Conservation (phyloP, 2,797 vertebrate species). For the Craterocephalus amniculus region DNA sequence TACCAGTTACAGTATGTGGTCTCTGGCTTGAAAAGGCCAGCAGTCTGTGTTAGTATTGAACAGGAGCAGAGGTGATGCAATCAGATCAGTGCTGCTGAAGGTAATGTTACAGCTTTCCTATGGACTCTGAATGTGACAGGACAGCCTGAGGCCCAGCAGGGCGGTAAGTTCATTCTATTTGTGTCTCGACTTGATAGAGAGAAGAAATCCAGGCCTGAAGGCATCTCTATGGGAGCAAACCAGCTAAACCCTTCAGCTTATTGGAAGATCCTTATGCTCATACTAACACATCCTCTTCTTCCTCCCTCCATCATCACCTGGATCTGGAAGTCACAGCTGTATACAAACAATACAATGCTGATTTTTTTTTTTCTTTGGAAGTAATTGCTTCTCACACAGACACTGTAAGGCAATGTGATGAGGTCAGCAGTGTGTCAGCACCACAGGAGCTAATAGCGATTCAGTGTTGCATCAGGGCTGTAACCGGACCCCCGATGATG, state of each 20-base stretch:
- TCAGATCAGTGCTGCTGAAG: constrained; percentile 6
- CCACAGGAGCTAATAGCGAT: neutral
- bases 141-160: constrained; percentile 15
- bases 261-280: constrained; percentile 4
- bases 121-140: constrained; percentile 6
- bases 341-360: neutral
- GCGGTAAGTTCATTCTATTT: constrained; percentile 31
- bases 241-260: constrained; percentile 26
- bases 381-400: neutral
- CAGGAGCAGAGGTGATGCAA: neutral
- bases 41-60: neutral
- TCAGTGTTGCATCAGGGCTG: neutral
- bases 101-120: neutral
- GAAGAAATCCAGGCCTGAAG: constrained; percentile 48
- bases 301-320: constrained; percentile 7
- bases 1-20: neutral
- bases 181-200: constrained; percentile 20
- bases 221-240: constrained; percentile 32
- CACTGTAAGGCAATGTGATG: neutral
- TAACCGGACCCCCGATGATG: too few species aligned
- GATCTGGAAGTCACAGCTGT: constrained; percentile 14
- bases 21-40: neutral
- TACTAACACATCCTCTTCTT: neutral
- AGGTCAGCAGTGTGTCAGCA: neutral
- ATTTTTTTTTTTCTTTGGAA: neutral